A percentile compares a stretch with the other conserved stretches of the same genome.
Evolutionary conservation across 1,140 invertebrate genomes (phyloP).

Genomic region (Drosophila serrata): DNA sequence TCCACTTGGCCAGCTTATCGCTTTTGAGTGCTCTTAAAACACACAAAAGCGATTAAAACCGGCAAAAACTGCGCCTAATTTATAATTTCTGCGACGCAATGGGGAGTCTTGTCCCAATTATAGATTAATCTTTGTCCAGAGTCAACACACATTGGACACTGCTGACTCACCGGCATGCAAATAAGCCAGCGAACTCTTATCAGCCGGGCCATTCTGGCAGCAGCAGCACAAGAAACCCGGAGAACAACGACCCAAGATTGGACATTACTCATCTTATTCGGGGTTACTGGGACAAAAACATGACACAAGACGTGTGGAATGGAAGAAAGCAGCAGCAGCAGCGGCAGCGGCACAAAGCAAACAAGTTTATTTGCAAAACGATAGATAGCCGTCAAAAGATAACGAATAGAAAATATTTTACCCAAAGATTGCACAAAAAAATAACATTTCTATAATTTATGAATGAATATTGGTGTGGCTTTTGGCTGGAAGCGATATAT

Average conservation of each 20-base stretch:
- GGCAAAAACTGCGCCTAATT: slow-evolving; percentile 30
- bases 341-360: slow-evolving; percentile 10
- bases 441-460: slow-evolving; percentile 3
- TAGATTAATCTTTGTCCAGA: slow-evolving; percentile 25
- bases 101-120: slow-evolving; percentile 25
- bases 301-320: slow-evolving; percentile 27
- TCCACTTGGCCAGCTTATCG: slow-evolving; percentile 27
- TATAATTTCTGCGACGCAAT: slow-evolving; percentile 37
- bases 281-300: slow-evolving; percentile 41
- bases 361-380: slow-evolving; percentile 37
- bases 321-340: slow-evolving; percentile 32
- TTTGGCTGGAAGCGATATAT: neutral
- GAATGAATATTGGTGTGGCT: slow-evolving; percentile 15
- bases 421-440: neutral
- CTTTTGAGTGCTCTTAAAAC: slow-evolving; percentile 20
- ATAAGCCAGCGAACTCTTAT: slow-evolving; percentile 30
- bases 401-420: slow-evolving; percentile 2
- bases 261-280: slow-evolving; percentile 35
- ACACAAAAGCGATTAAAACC: slow-evolving; percentile 38
- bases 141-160: slow-evolving; percentile 13
- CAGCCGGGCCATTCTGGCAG: slow-evolving; percentile 12
- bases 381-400: slow-evolving; percentile 23
- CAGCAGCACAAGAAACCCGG: slow-evolving; percentile 13
- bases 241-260: slow-evolving; percentile 12
- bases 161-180: slow-evolving; percentile 35